Evolutionary conservation across 1,140 invertebrate species (phyloP).

Genomic region (Drosophila gunungcola): DNA sequence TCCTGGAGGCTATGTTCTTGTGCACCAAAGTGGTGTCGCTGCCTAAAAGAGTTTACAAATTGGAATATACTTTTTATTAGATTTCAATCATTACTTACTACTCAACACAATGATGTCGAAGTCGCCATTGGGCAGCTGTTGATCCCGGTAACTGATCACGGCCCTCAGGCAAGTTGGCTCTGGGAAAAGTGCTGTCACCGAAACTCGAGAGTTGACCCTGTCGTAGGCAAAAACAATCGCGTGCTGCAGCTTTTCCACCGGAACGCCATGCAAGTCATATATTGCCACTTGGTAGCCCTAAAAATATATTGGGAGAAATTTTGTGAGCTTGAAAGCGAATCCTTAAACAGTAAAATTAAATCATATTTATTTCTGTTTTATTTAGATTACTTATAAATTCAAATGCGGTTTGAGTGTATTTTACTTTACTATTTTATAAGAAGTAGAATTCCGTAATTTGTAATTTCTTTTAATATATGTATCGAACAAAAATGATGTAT

Average conservation of each 20-base stretch:
- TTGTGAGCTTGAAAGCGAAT: too few relatives aligned
- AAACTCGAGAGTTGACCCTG: constrained; percentile 86
- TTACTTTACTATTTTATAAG: too few relatives aligned
- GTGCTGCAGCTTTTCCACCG: constrained; percentile 86
- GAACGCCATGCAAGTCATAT: constrained; percentile 85
- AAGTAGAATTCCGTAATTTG: too few relatives aligned
- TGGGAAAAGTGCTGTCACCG: constrained; percentile 86
- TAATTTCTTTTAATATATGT: too few relatives aligned
- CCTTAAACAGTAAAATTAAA: too few relatives aligned
- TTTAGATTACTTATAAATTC: too few relatives aligned
- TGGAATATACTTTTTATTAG: neutral
- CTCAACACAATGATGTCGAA: constrained; percentile 96
- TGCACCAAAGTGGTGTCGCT: constrained; percentile 93
- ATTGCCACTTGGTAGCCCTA: constrained; percentile 87
- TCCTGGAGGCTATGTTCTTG: constrained; percentile 93
- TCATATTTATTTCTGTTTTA: too few relatives aligned
- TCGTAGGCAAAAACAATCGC: constrained; percentile 86
- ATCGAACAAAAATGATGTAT: too few relatives aligned
- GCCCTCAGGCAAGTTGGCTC: constrained; percentile 91
- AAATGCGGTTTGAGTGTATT: too few relatives aligned
- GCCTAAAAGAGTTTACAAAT: constrained; percentile 79
- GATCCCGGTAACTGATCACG: constrained; percentile 91
- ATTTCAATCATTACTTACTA: constrained; percentile 86
- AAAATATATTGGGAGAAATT: too few relatives aligned
- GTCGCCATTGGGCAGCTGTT: constrained; percentile 94